A percentile compares a stretch with the other conserved stretches of the same genome.
Conservation (phyloP, 2,797 vertebrate species). For the Threskiornis aethiopicus region DNA sequence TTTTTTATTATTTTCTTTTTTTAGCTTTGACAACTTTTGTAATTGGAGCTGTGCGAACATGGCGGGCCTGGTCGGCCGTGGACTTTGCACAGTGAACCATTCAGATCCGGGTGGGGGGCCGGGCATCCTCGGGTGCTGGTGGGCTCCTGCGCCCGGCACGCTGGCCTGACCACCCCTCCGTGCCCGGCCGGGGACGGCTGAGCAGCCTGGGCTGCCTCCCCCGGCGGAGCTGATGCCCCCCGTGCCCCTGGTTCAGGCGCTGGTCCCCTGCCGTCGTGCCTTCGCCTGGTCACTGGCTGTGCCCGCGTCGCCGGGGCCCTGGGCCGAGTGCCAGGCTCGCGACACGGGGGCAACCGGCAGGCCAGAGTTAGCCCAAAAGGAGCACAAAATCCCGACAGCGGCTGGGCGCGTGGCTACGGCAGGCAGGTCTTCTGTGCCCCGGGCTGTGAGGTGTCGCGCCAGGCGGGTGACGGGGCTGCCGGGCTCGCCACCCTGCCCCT, state of each 20-base stretch:
- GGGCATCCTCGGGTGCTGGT: background rate
- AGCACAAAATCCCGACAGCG: fast-evolving
- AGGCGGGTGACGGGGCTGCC: background rate
- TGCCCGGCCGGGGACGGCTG: background rate
- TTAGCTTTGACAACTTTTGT: background rate
- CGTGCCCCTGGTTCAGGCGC: background rate
- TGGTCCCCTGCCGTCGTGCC: background rate
- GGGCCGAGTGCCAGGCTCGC: background rate
- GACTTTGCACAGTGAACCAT: background rate
- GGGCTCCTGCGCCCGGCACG: background rate
- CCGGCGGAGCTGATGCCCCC: background rate
- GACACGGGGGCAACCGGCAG: too few species aligned
- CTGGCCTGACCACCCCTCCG: too few species aligned
- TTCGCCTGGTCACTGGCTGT: background rate
- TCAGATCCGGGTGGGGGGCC: background rate
- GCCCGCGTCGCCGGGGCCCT: fast-evolving
- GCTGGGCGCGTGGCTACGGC: background rate
- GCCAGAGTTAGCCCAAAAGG: background rate
- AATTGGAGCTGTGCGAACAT: fast-evolving
- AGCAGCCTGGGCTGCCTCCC: background rate
- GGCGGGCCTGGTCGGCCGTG: fast-evolving
- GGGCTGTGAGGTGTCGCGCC: fast-evolving
- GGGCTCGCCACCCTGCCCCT: background rate
- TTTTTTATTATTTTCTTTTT: background rate
- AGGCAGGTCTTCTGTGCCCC: too few species aligned